A percentile compares a stretch with the other conserved stretches of the same genome.
Conservation (phyloP, 92 coral and sea anemone genomes). For the Phymanthus crucifer region DNA sequence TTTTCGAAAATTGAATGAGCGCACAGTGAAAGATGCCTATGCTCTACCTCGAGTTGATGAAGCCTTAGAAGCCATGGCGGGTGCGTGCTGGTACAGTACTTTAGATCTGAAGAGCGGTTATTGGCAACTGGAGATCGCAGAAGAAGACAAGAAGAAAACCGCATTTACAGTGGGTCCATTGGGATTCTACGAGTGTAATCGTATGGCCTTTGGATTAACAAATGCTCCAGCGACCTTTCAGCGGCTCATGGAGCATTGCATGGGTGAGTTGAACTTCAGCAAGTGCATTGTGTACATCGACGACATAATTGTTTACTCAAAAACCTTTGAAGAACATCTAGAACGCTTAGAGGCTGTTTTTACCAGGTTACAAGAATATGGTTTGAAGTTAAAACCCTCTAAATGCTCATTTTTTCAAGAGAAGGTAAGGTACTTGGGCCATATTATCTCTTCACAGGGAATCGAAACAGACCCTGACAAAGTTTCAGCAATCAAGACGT, state of each 20-base stretch:
- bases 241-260: slow-evolving; percentile 12
- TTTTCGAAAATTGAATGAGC: too few relatives aligned
- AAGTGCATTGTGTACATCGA: slow-evolving; percentile 47
- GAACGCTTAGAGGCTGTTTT: not conserved
- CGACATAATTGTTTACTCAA: slow-evolving; percentile 38
- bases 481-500: not conserved
- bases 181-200: not conserved
- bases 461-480: not conserved
- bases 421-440: not conserved
- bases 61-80: too few relatives aligned
- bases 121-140: not conserved
- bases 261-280: slow-evolving; percentile 32
- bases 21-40: too few relatives aligned
- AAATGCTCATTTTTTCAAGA: not conserved
- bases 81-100: too few relatives aligned
- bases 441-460: not conserved
- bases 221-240: not conserved
- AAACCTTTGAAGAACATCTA: slow-evolving; percentile 23
- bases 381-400: not conserved
- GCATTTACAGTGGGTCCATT: not conserved
- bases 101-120: too few relatives aligned
- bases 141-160: not conserved
- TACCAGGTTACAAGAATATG: not conserved
- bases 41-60: too few relatives aligned
- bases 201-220: not conserved